Percentiles rank a stretch among this genome's conserved stretches.
Evolutionary conservation across 2,797 vertebrate species (phyloP).

Genomic region (Setipinna tenuifilis): DNA sequence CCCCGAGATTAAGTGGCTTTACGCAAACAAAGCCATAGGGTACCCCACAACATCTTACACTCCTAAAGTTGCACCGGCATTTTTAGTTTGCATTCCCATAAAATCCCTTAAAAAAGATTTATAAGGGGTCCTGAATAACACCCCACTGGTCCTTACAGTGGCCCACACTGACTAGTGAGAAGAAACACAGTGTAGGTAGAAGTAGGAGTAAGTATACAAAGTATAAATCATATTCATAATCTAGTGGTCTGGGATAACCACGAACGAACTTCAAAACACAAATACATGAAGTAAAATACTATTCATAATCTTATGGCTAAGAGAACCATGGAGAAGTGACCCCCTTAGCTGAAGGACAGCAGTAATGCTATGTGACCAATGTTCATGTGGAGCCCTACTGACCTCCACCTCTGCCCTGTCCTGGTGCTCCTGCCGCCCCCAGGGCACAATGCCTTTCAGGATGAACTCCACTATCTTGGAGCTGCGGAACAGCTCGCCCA

Average conservation of each 20-base stretch:
- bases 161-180: neutral
- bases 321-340: no score
- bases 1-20: conserved; percentile 29
- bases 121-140: neutral
- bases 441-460: conserved; percentile 75
- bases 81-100: neutral
- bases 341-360: no score
- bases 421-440: conserved; percentile 73
- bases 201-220: neutral
- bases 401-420: conserved; percentile 63
- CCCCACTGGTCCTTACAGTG: neutral
- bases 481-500: conserved; percentile 80
- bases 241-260: no score
- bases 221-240: no score
- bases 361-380: neutral
- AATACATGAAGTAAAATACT: no score
- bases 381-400: conserved; percentile 51
- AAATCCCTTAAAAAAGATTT: neutral
- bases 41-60: neutral
- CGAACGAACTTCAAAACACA: no score
- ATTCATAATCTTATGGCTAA: no score
- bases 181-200: no score
- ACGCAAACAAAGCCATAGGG: conserved; percentile 9
- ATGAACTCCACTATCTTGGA: conserved; percentile 83
- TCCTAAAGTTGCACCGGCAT: neutral